Evolutionary conservation across 2,888 invertebrate species (phyloP).

Genomic region (Temnothorax unifasciatus): DNA sequence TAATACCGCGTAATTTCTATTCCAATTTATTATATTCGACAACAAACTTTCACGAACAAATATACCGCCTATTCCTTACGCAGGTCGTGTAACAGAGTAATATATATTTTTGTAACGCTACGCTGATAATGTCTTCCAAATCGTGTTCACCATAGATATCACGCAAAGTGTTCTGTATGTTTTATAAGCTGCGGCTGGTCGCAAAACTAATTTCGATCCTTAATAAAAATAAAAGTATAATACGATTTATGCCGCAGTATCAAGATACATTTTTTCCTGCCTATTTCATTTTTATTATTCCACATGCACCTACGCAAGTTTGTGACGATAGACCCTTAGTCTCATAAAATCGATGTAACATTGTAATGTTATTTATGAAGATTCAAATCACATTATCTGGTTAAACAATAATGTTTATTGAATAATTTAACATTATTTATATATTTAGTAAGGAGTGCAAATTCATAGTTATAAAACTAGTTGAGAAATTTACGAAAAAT

Average conservation of each 20-base stretch:
- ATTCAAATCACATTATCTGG: neutral
- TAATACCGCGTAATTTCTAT: constrained; percentile 20
- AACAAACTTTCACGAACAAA: neutral
- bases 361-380: neutral
- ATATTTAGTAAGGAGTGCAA: constrained; percentile 9
- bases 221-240: constrained; percentile 11
- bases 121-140: neutral
- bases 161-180: constrained; percentile 28
- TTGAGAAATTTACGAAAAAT: constrained; percentile 29
- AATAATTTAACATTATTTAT: constrained; percentile 32
- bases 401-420: constrained; percentile 43
- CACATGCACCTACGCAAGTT: too few species aligned
- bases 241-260: neutral
- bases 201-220: neutral
- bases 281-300: neutral
- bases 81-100: constrained; percentile 31
- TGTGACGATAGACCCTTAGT: neutral
- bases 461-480: constrained; percentile 41
- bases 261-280: neutral
- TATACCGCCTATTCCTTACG: constrained; percentile 24
- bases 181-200: constrained; percentile 21
- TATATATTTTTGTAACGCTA: constrained; percentile 28
- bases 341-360: neutral
- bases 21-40: neutral
- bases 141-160: constrained; percentile 34